phyloP scores from a whole-genome alignment of 2,113 vertebrate genomes.

The Trogon melanurus region DNA sequence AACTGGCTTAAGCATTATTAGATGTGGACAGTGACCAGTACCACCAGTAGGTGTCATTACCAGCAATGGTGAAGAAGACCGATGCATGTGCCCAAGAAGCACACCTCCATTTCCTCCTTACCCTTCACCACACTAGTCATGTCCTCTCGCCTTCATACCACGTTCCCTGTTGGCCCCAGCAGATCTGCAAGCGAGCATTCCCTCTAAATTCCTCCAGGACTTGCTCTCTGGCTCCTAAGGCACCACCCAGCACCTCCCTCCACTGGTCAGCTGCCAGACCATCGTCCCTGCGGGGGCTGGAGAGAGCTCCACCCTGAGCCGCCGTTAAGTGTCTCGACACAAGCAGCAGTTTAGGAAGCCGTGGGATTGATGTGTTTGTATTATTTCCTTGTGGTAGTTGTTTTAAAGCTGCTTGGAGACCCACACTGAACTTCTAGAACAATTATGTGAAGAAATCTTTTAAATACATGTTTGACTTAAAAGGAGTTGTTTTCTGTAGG shows the following conservation, averaged over 20 bases:
- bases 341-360: neutral
- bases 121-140: neutral
- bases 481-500: neutral
- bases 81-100: neutral
- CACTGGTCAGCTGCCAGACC: neutral
- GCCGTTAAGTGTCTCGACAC: neutral
- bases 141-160: rapidly evolving
- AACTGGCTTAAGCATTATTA: neutral
- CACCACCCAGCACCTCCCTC: neutral
- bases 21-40: neutral
- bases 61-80: neutral
- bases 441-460: neutral
- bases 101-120: rapidly evolving
- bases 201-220: neutral
- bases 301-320: neutral
- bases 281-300: neutral
- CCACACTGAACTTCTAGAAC: neutral
- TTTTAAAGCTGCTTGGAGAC: neutral
- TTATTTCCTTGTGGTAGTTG: neutral
- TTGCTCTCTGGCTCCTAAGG: neutral
- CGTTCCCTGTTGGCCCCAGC: neutral
- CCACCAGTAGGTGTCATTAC: neutral
- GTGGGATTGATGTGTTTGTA: neutral
- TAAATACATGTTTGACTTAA: neutral
- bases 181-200: neutral